Evolutionary conservation across 2,113 vertebrate genomes (phyloP).

Genomic region (Tympanuchus pallidicinctus): DNA sequence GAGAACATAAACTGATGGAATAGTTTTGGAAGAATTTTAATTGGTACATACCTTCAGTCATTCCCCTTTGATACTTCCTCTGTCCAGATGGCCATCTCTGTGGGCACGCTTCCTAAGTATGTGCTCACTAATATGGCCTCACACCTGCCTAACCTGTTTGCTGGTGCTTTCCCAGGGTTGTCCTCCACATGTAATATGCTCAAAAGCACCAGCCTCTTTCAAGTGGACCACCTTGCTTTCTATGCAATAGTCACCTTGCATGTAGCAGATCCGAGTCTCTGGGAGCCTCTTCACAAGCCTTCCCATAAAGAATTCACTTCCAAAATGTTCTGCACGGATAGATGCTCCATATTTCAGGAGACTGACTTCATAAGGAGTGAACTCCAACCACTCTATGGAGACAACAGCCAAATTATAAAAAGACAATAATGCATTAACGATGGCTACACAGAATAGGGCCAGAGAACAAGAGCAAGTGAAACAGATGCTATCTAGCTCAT

Average conservation of each 20-base stretch:
- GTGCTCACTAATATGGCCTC: neutral
- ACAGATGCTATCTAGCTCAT: neutral
- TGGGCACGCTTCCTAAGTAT: neutral
- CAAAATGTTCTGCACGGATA: conserved; percentile 78
- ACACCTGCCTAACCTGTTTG: neutral
- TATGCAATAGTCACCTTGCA: conserved; percentile 72
- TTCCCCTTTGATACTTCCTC: neutral
- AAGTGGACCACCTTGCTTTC: neutral
- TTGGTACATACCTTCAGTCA: neutral
- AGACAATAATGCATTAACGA: neutral
- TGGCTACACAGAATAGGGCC: neutral
- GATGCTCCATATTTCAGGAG: conserved; percentile 81
- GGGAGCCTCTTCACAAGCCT: conserved; percentile 78
- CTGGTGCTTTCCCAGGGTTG: neutral
- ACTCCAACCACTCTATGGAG: conserved; percentile 83
- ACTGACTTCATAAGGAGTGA: conserved; percentile 84
- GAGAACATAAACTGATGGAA: neutral
- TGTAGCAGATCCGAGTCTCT: conserved; percentile 78
- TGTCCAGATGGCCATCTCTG: neutral
- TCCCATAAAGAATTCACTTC: conserved; percentile 84
- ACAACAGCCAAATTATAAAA: neutral
- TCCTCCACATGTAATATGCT: neutral
- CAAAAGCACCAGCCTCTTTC: fast-evolving
- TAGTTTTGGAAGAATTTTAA: conserved; percentile 42
- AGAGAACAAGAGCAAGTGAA: neutral